Percentiles rank a stretch among this genome's conserved stretches.
phyloP scores from a whole-genome alignment of 2,113 vertebrate species.

The Anguilla japonica region DNA sequence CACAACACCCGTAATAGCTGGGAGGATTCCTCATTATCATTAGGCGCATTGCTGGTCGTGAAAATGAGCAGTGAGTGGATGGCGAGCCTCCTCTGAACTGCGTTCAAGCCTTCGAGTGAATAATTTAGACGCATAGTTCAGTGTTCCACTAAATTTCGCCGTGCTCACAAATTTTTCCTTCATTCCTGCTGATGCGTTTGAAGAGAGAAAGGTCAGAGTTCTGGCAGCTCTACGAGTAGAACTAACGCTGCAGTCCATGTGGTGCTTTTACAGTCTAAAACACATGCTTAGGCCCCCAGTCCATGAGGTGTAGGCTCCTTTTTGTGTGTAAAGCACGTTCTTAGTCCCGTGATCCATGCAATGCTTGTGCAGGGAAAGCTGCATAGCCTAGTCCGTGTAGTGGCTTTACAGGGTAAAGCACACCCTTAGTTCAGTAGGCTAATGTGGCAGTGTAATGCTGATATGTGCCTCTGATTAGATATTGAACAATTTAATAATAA shows the following conservation, averaged over 20 bases:
- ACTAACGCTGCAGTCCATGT: not conserved
- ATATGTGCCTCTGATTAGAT: no score
- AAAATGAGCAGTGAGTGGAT: not conserved
- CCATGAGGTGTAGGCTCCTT: not conserved
- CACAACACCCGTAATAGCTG: not conserved
- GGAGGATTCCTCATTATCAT: not conserved
- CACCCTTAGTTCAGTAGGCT: not conserved
- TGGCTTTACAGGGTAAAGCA: not conserved
- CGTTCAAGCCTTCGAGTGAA: not conserved
- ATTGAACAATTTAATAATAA: no score
- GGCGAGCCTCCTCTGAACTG: not conserved
- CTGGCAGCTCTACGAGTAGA: no score
- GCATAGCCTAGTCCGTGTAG: not conserved
- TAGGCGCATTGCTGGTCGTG: not conserved
- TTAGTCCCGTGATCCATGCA: no score
- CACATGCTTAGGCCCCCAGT: not conserved
- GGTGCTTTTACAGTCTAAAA: not conserved
- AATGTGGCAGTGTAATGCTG: no score
- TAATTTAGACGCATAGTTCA: not conserved
- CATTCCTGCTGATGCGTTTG: not conserved
- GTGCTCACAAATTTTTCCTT: not conserved
- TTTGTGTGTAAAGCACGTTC: not conserved
- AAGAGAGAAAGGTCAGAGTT: no score
- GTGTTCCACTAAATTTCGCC: not conserved
- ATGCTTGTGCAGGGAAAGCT: no score